Conservation (phyloP, 2,888 invertebrate genomes). For the Deilephila elpenor region DNA sequence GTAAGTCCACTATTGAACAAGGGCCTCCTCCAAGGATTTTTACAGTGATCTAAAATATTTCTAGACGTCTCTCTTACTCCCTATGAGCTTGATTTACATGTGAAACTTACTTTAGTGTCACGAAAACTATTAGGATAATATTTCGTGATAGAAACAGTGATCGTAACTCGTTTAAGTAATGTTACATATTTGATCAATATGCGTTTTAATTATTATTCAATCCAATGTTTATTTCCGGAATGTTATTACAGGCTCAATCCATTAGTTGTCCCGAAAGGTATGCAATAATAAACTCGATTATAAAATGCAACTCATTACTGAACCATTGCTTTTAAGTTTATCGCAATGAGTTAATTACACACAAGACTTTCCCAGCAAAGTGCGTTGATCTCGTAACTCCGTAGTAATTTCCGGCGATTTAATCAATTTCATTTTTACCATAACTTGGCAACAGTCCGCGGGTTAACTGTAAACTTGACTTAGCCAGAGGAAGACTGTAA, state of each 20-base stretch:
- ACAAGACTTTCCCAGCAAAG: constrained; percentile 27
- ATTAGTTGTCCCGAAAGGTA: neutral
- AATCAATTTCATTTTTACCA: constrained; percentile 65
- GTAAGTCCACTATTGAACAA: too few relatives aligned
- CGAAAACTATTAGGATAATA: too few relatives aligned
- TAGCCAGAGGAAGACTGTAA: constrained; percentile 68
- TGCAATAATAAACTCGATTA: constrained; percentile 37
- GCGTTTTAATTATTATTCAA: neutral
- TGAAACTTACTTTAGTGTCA: too few relatives aligned
- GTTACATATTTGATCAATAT: too few relatives aligned
- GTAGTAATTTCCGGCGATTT: constrained; percentile 51
- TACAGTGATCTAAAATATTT: too few relatives aligned
- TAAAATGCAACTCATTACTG: constrained; percentile 42
- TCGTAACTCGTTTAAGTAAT: too few relatives aligned
- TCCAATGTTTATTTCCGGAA: neutral
- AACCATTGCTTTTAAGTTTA: constrained; percentile 16
- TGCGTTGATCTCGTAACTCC: constrained; percentile 43
- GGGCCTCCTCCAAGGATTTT: too few relatives aligned
- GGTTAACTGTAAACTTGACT: constrained; percentile 77
- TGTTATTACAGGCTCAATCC: neutral
- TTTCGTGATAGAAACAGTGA: too few relatives aligned
- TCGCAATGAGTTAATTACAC: constrained; percentile 16
- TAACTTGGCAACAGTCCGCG: constrained; percentile 66
- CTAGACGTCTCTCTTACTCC: too few relatives aligned
- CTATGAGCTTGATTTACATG: too few relatives aligned